Evolutionary conservation across 2,888 invertebrate genomes (phyloP).

Genomic region (Strigamia crassipes): DNA sequence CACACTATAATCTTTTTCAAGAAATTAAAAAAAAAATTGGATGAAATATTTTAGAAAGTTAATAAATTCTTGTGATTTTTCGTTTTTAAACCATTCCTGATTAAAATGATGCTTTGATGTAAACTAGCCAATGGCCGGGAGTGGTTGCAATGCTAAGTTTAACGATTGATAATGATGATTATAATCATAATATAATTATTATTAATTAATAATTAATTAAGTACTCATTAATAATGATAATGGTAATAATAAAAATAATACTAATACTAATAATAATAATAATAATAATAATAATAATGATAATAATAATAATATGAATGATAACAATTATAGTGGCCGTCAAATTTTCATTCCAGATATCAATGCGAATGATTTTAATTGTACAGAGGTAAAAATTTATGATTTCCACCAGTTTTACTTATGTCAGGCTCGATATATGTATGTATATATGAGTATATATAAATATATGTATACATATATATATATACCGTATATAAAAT

Average conservation of each 20-base stretch:
- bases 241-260: neutral
- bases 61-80: neutral
- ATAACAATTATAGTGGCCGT: neutral
- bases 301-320: neutral
- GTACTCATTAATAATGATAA: neutral
- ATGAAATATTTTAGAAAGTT: neutral
- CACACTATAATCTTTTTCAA: neutral
- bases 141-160: slow-evolving; percentile 7
- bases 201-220: neutral
- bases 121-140: slow-evolving; percentile 16
- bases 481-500: neutral
- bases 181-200: slow-evolving; percentile 1
- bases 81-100: neutral
- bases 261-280: neutral
- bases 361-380: neutral
- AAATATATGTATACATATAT: neutral
- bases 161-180: neutral
- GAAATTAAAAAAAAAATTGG: neutral
- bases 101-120: slow-evolving; percentile 14
- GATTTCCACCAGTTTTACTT: neutral
- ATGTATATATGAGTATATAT: neutral
- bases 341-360: neutral
- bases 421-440: neutral
- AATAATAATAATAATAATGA: neutral
- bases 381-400: neutral